Percentiles rank a stretch among this genome's conserved stretches.
These are phyloP conservation scores for Aegypius monachus DNA, from an alignment of 2,113 vertebrate genomes.

Conservation along the genomic window DNA sequence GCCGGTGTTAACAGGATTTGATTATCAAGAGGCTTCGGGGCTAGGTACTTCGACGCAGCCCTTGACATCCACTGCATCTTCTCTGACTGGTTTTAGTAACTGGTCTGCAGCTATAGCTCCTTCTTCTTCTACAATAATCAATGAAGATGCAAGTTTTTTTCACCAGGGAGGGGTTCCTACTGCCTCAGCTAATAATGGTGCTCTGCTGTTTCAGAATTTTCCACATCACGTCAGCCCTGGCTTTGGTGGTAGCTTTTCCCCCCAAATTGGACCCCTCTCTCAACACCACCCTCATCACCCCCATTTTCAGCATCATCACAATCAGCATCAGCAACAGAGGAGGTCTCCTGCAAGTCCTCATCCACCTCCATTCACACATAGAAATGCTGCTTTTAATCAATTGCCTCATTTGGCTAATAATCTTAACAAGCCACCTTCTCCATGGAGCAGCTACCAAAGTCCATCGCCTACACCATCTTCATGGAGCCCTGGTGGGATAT, in stretches of 20 bases:
- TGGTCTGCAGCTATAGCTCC: constrained; percentile 96
- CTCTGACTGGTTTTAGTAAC: constrained; percentile 95
- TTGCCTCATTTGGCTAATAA: constrained; percentile 93
- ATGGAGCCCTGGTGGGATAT: constrained; percentile 94
- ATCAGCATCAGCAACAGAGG: constrained; percentile 97
- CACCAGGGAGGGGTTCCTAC: constrained; percentile 87
- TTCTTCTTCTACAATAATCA: constrained; percentile 92
- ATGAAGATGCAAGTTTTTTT: constrained; percentile 96
- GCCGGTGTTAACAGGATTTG: constrained; percentile 91
- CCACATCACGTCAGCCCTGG: constrained; percentile 94
- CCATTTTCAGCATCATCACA: constrained; percentile 94
- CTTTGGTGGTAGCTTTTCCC: constrained; percentile 95
- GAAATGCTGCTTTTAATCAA: constrained; percentile 94
- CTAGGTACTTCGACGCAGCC: constrained; percentile 90
- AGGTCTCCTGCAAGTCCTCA: constrained; percentile 93
- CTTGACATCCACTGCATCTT: constrained; percentile 90
- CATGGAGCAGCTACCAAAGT: constrained; percentile 98
- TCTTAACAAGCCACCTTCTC: constrained; percentile 94
- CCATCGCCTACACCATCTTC: constrained; percentile 93
- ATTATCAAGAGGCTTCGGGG: constrained; percentile 93
- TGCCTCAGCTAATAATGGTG: constrained; percentile 91
- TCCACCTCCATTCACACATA: constrained; percentile 91
- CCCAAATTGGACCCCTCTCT: constrained; percentile 93
- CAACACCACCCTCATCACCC: constrained; percentile 96
- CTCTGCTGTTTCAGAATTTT: constrained; percentile 97